A percentile compares a stretch with the other conserved stretches of the same genome.
Evolutionary conservation across 2,113 vertebrate species (phyloP).

Genomic region (Cyanoramphus novaezelandiae): DNA sequence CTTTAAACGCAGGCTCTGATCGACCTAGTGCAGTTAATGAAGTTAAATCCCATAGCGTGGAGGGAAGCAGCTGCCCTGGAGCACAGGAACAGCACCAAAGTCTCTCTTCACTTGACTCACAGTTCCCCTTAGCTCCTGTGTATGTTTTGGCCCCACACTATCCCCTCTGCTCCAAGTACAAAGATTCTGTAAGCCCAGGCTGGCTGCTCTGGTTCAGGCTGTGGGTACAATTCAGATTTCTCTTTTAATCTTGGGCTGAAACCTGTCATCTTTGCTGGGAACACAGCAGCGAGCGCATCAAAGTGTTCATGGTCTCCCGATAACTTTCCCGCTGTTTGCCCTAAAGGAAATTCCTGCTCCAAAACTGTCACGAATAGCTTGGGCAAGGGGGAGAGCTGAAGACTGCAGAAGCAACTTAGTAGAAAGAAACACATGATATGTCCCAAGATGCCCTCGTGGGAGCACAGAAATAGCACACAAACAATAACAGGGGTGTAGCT

Average conservation of each 20-base stretch:
- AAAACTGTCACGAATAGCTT: constrained; percentile 23
- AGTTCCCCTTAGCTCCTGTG: accelerated
- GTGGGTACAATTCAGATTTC: background rate
- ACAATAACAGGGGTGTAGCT: background rate
- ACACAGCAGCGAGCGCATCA: background rate
- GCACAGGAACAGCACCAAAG: background rate
- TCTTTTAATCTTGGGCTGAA: background rate
- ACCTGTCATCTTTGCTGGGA: background rate
- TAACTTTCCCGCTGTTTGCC: constrained; percentile 37
- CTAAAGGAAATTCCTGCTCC: constrained; percentile 48
- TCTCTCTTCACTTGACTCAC: background rate
- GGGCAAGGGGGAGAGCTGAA: background rate
- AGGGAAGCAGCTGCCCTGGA: background rate
- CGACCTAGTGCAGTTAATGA: background rate
- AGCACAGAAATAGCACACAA: background rate
- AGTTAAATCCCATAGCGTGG: background rate
- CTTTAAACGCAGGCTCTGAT: background rate
- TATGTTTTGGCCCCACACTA: background rate
- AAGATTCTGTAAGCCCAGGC: background rate
- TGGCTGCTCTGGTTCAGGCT: background rate
- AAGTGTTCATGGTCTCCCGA: background rate
- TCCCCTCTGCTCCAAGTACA: background rate
- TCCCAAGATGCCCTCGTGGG: background rate
- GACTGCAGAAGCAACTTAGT: background rate
- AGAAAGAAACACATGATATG: background rate